Conservation (phyloP, 2,113 vertebrate genomes). For the Jacana jacana region DNA sequence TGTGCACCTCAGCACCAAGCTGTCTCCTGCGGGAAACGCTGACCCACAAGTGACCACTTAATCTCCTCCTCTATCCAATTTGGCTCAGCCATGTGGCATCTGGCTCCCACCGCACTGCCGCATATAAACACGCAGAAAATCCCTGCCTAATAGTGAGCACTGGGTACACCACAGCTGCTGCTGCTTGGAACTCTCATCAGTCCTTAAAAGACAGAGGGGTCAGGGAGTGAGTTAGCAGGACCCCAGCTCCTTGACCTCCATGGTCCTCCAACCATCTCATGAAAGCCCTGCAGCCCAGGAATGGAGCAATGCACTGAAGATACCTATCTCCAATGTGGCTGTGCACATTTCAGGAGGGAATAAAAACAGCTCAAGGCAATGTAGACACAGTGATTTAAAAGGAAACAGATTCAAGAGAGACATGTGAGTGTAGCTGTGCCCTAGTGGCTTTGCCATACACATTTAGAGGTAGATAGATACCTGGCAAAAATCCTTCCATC, state of each 20-base stretch:
- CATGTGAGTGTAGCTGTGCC: neutral
- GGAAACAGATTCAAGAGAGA: neutral
- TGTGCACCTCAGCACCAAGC: neutral
- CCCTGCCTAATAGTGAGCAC: fast-evolving
- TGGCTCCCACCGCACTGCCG: neutral
- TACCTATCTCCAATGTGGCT: fast-evolving
- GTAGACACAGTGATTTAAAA: constrained; percentile 9
- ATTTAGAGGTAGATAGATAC: neutral
- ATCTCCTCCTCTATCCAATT: constrained; percentile 32
- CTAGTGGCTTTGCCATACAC: neutral
- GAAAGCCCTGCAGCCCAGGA: neutral
- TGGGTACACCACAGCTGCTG: neutral
- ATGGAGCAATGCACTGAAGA: neutral
- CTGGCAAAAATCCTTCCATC: neutral
- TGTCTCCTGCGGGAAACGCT: neutral
- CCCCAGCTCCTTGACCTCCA: neutral
- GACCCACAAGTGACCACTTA: constrained; percentile 31
- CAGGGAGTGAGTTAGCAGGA: neutral
- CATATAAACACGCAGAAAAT: fast-evolving
- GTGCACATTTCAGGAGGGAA: neutral
- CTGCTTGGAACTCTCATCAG: neutral
- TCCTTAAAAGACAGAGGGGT: neutral
- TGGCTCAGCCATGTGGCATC: neutral
- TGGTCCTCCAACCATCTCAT: neutral
- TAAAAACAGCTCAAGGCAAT: neutral